Evolutionary conservation across 1,140 invertebrate species (phyloP).

Genomic region (Arctopsyche grandis): DNA sequence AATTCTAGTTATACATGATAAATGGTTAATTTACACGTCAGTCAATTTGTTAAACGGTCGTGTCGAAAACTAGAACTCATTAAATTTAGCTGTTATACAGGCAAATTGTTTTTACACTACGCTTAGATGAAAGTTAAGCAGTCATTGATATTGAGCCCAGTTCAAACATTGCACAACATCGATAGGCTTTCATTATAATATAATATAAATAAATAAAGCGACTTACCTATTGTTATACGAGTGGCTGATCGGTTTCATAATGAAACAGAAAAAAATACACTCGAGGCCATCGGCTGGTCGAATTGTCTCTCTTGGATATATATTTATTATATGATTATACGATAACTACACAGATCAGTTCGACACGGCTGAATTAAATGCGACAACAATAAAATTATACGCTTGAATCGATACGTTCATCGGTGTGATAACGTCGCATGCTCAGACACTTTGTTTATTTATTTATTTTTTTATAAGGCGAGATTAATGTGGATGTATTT

Average conservation of each 20-base stretch:
- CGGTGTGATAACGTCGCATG: too few relatives aligned
- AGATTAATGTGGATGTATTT: background rate
- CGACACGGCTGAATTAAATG: too few relatives aligned
- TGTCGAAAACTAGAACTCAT: constrained; percentile 5
- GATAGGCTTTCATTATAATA: too few relatives aligned
- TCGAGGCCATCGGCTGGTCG: constrained; percentile 17
- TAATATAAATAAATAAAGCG: background rate
- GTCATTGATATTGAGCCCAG: too few relatives aligned
- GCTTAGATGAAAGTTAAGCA: too few relatives aligned
- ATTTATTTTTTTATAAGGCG: background rate
- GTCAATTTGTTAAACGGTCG: constrained; percentile 2
- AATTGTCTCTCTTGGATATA: too few relatives aligned
- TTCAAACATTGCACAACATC: too few relatives aligned
- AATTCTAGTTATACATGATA: background rate
- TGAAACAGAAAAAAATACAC: constrained; percentile 22
- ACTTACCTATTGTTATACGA: constrained; percentile 13
- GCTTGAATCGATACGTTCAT: too few relatives aligned
- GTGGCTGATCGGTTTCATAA: constrained; percentile 44
- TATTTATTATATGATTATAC: too few relatives aligned
- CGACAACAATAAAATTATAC: too few relatives aligned
- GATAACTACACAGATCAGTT: too few relatives aligned
- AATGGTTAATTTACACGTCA: constrained; percentile 17
- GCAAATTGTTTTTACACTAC: background rate
- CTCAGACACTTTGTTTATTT: too few relatives aligned
- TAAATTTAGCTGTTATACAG: background rate